Base-by-base conservation (phyloP, 35 echinoderm and acorn worm genomes). In the Nesometra sesokonis region DNA sequence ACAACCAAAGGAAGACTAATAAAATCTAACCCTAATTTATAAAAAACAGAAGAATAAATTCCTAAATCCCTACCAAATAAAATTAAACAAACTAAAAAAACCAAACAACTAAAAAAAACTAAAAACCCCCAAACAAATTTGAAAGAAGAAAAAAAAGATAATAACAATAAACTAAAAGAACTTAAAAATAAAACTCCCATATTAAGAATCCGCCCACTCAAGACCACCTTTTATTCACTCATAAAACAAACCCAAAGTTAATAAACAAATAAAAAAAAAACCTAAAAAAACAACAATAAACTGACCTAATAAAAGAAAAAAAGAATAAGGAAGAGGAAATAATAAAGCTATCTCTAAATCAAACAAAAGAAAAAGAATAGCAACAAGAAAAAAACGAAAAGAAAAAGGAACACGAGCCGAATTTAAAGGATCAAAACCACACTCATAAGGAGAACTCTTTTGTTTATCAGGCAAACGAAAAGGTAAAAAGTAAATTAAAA, bases 371-470 rank as follows among this genome's bases (percentile, higher is more conserved):
- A 93, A 93, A 80, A 93, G 39, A 27, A 93, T 93, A 0, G 92
- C 92, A 0, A 93, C 84, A 27, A 93, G 33, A 32, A 93, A 93
- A 57, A 93, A 93, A 47, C 92, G 92, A 31, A 93, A 90, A 5
- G 92, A 93, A 36, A 93, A 93, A 0, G 92, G 92, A 13, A 93
- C 13, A 0, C 92, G 92, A 5, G 92, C 84, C 11, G 88, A 87
- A 77, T 90, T 90, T 82, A 90, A 37, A n/a, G 92, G 92, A 52
- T 93, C 92, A 80, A 93, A 93, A 0, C 92, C 92, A 37, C 92
- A 93, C 34, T 93, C 92, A 35, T 93, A 93, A 21, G 92, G 92
- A 11, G 88, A 87, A 27, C 23, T 79, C 92, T 93, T 93, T 90
- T 93, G 76, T 47, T 27, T 7, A 5, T 27, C 23, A 30, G 77